Conservation (phyloP, 1,140 invertebrate genomes). For the Lucilia cuprina region DNA sequence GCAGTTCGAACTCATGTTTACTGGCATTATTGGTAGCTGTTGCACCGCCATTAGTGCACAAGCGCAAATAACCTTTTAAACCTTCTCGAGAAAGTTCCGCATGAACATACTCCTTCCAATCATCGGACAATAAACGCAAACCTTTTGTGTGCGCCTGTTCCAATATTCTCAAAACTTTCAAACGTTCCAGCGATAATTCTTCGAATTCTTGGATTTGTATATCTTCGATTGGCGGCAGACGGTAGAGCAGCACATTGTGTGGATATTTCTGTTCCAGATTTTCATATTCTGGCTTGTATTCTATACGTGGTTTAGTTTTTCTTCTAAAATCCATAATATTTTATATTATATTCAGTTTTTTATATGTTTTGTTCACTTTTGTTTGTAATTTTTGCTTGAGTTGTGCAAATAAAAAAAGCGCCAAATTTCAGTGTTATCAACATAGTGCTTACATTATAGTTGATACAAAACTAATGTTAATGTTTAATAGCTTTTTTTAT, state of each 20-base stretch:
- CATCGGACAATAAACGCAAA: slow-evolving; percentile 70
- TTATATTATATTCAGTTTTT: background rate
- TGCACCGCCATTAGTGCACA: slow-evolving; percentile 63
- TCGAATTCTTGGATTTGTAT: slow-evolving; percentile 87
- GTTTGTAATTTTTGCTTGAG: too few species aligned
- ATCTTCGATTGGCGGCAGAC: slow-evolving; percentile 75
- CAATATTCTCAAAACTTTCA: slow-evolving; percentile 79
- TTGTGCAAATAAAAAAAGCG: background rate
- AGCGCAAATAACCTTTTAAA: slow-evolving; percentile 69
- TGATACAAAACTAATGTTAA: too few species aligned
- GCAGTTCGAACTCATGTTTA: slow-evolving; percentile 67
- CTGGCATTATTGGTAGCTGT: slow-evolving; percentile 53
- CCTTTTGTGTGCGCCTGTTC: slow-evolving; percentile 74
- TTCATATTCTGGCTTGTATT: slow-evolving; percentile 55
- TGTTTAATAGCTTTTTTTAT: too few species aligned
- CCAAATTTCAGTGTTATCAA: too few species aligned
- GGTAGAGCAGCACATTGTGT: slow-evolving; percentile 82
- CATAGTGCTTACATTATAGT: too few species aligned
- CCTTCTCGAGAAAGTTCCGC: slow-evolving; percentile 76
- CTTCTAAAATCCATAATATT: slow-evolving; percentile 54
- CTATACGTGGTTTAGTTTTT: slow-evolving; percentile 50
- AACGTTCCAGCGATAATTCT: slow-evolving; percentile 81
- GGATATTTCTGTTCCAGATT: slow-evolving; percentile 67
- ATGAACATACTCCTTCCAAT: slow-evolving; percentile 72
- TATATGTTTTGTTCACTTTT: too few species aligned